Conservation (phyloP, 2,888 invertebrate genomes). For the Ornithoptera alexandrae region DNA sequence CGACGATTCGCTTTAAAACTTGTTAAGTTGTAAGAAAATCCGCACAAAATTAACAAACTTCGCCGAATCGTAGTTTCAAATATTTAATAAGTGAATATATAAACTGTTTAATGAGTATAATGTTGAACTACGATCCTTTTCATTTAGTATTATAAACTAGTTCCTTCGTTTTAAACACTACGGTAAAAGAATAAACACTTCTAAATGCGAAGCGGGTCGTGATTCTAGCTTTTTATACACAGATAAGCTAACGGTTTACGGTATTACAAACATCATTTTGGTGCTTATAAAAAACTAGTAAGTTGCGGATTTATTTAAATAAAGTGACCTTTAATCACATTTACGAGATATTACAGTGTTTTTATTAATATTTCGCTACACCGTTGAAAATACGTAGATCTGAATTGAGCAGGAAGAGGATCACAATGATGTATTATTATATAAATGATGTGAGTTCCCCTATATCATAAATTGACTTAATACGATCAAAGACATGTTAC, state of each 20-base stretch:
- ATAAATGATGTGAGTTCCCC: not conserved
- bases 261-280: not conserved
- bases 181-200: not conserved
- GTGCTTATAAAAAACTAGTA: not conserved
- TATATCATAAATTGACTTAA: constrained; percentile 11
- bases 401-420: not conserved
- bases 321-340: too few relatives aligned
- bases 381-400: not conserved
- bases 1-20: not conserved
- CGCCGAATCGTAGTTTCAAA: too few relatives aligned
- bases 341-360: too few relatives aligned
- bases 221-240: not conserved
- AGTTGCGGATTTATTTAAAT: too few relatives aligned
- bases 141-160: too few relatives aligned
- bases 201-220: not conserved
- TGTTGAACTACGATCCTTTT: not conserved
- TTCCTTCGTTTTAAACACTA: too few relatives aligned
- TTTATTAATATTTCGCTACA: not conserved
- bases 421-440: not conserved
- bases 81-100: too few relatives aligned
- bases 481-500: not conserved
- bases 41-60: not conserved
- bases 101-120: not conserved
- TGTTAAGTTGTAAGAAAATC: not conserved
- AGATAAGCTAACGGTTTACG: too few relatives aligned